Base-by-base conservation (phyloP, 2,888 invertebrate genomes). In the Cheilosia impressa region DNA sequence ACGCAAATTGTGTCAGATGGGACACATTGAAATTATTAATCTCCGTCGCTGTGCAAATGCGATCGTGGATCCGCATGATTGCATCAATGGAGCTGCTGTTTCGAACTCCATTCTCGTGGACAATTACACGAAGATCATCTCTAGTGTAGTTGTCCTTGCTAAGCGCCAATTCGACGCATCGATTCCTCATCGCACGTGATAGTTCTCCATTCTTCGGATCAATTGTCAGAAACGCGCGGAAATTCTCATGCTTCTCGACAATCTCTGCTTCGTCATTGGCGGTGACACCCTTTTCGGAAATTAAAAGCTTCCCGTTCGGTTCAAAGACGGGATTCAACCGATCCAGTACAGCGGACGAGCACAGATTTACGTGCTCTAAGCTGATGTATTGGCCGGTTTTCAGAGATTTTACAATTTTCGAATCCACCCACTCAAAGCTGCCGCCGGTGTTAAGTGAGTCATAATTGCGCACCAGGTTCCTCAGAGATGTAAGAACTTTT, bases 151-250 rank as follows among this genome's bases (percentile, higher is more conserved):
- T 81, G 92, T 96, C 90, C 22, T 89, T 89, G 19, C 83, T 79
- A 2, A 92, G 24, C 0, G 90, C 89, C 89, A 99, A 96, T 93
- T 99, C 99, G 0, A 99, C 95, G 3, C 99, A 98, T 89, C 99
- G 94, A 92, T 99, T 99, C 81, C 99, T 94, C 99, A 99, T 99
- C 0, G 99, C 99, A 88, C 97, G 95, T 0, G 99, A 99, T 87
- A 99, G 96, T 92, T 98, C 98, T 0, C 99, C 99, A 92, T 97
- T 96, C 89, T 95, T 96, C 0, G 99, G 97, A 92, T 99, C 97
- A 95, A 99, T 97, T 0, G 98, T 96, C 82, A 99, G 94, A 90
- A 99, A 98, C 47, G 99, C 94, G 87, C 98, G 95, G 91, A 99
- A 99, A 90, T 98, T 95, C 10, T 95, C 94, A 91, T 99, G 98